Base-by-base conservation (phyloP, 2,113 vertebrate genomes). In the Eira barbara region DNA sequence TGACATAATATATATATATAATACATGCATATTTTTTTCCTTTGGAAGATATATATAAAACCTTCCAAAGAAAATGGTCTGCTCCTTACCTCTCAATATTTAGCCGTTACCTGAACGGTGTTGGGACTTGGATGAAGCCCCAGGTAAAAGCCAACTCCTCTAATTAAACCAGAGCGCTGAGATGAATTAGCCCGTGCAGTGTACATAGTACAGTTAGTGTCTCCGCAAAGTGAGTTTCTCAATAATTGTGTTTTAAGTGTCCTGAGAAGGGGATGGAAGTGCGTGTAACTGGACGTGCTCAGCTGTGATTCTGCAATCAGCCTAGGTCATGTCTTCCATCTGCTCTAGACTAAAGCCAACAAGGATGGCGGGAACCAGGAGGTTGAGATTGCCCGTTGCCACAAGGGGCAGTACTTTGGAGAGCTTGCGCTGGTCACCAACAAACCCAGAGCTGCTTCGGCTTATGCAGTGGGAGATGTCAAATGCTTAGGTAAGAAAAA, bases 391-490 rank as follows among this genome's bases (percentile, higher is more conserved):
- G 98, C 99, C 12, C 99, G 99, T 96, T 99, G 99, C 98, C 99
- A 98, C 98, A 99, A 99, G 98, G 99, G 99, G 94, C 99, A 99
- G 67, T 99, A 99, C 99, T 99, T 99, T 88, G 99, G 99, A 98
- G 99, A 99, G 98, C 99, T 99, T 98, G 99, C 99, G 93, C 98
- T 99, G 80, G 99, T 99, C 98, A 99, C 99, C 98, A 99, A 99
- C 98, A 99, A 99, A 98, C 99, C 99, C 97, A 99, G 99, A 97
- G 99, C 99, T 74, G 99, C 99, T 97, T 99, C 99, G 36, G 99
- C 99, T 83, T 99, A 99, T 84, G 99, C 99, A 82, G 99, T 99
- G 95, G 99, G 99, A 74, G 98, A 99, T 31, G 99, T 99, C 98
- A 99, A 99, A 97, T 99, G 99, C 99, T 99, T 99, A 99, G 99